Conservation (phyloP, 1,140 invertebrate species). For the Drosophila truncata region DNA sequence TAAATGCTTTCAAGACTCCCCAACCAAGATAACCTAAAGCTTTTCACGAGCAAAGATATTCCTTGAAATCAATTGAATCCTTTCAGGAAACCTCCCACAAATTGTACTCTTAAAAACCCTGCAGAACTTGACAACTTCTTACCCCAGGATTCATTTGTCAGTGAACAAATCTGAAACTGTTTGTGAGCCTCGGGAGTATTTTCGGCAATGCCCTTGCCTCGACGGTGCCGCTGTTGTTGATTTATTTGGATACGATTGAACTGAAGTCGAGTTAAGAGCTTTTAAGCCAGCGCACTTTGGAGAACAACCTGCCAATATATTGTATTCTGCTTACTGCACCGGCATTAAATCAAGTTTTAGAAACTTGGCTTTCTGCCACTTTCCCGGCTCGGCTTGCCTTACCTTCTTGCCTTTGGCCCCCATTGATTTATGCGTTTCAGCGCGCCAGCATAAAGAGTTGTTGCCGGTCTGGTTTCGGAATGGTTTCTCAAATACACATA, state of each 20-base stretch:
- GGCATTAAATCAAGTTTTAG: conserved; percentile 66
- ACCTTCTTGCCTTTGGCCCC: conserved; percentile 25
- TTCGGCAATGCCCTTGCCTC: conserved; percentile 15
- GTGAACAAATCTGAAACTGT: conserved; percentile 21
- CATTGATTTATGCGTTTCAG: conserved; percentile 66
- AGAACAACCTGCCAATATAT: conserved; percentile 63
- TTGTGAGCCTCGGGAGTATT: conserved; percentile 40
- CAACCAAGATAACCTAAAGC: neutral
- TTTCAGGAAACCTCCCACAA: neutral
- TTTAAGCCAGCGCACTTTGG: conserved; percentile 59
- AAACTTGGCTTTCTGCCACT: conserved; percentile 60
- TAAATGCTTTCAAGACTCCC: neutral
- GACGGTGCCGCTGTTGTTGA: conserved; percentile 23
- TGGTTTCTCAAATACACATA: conserved; percentile 28
- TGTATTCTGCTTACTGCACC: conserved; percentile 53
- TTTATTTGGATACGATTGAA: conserved; percentile 58
- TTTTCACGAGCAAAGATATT: neutral
- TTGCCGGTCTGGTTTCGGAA: conserved; percentile 11
- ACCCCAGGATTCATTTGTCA: conserved; percentile 33
- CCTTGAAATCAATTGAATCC: conserved; percentile 8
- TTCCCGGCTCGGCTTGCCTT: conserved; percentile 9
- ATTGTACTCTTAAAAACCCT: neutral
- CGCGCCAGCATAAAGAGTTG: conserved; percentile 60
- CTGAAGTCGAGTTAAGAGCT: conserved; percentile 55
- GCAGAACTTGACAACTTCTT: conserved; percentile 30